Conservation (phyloP, 2,113 vertebrate species). For the Centropristis striata region DNA sequence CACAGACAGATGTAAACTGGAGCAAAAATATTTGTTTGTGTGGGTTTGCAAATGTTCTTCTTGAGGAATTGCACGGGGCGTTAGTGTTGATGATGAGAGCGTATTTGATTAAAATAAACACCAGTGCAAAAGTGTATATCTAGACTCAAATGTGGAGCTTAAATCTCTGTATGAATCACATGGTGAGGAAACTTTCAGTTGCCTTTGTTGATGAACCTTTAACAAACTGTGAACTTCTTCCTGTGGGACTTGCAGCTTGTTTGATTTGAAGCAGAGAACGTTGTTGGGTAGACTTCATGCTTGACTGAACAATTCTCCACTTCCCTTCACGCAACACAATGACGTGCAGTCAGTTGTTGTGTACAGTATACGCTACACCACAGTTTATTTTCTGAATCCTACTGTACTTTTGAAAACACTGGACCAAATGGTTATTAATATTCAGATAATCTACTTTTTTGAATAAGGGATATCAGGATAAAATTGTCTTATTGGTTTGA, state of each 20-base stretch:
- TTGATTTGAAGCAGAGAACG: conserved; percentile 32
- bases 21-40: conserved; percentile 13
- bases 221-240: conserved; percentile 24
- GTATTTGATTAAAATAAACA: conserved; percentile 4
- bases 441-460: not conserved
- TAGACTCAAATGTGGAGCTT: not conserved
- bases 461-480: not conserved
- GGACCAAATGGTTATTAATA: not conserved
- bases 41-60: conserved; percentile 1
- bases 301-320: conserved; percentile 31
- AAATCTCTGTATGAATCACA: conserved; percentile 5
- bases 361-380: not conserved
- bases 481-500: not conserved
- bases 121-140: not conserved
- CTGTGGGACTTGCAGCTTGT: conserved; percentile 29
- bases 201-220: conserved; percentile 29
- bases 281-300: conserved; percentile 22
- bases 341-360: not conserved
- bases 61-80: too few species aligned
- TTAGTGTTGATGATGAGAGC: not conserved
- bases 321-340: not conserved
- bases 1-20: not conserved
- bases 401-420: not conserved
- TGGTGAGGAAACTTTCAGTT: not conserved
- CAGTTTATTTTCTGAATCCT: not conserved